Conservation (phyloP, 2,113 vertebrate species). For the Scomber scombrus region DNA sequence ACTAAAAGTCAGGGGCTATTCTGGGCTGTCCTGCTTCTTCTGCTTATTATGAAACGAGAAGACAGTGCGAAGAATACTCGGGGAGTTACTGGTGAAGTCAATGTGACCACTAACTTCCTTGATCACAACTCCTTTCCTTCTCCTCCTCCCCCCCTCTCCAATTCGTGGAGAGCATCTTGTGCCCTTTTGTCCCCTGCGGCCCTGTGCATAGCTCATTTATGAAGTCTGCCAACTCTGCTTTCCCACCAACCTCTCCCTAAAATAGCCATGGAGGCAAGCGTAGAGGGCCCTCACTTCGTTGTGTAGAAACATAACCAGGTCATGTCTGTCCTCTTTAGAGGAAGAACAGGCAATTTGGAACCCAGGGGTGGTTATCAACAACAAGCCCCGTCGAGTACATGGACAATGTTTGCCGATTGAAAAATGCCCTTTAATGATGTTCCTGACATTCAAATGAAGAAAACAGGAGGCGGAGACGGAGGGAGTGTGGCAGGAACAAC, state of each 20-base stretch:
- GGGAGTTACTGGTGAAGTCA: conserved; percentile 18
- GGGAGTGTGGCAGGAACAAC: conserved; percentile 1
- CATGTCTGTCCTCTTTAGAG: conserved; percentile 53
- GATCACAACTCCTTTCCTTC: conserved; percentile 20
- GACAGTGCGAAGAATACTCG: background rate
- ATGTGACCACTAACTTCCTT: conserved; percentile 43
- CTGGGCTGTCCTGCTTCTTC: conserved; percentile 1
- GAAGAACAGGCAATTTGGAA: conserved; percentile 42
- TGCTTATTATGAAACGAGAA: conserved; percentile 24
- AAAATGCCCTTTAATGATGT: conserved; percentile 36
- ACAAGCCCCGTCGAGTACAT: conserved; percentile 16
- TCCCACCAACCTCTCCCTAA: conserved; percentile 60
- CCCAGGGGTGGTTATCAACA: conserved; percentile 36
- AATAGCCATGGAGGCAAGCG: conserved; percentile 52
- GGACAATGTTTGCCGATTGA: conserved; percentile 2
- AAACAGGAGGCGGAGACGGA: background rate
- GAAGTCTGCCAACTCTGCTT: conserved; percentile 69
- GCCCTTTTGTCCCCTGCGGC: conserved; percentile 62
- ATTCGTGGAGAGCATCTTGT: conserved; percentile 44
- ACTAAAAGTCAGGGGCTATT: conserved; percentile 21
- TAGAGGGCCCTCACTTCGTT: conserved; percentile 36
- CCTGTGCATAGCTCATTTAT: conserved; percentile 68
- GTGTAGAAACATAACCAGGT: conserved; percentile 70
- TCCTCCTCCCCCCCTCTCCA: conserved; percentile 12
- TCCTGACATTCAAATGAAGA: conserved; percentile 43